Evolutionary conservation across 2,113 vertebrate species (phyloP).

Genomic region (Zapornia atra): DNA sequence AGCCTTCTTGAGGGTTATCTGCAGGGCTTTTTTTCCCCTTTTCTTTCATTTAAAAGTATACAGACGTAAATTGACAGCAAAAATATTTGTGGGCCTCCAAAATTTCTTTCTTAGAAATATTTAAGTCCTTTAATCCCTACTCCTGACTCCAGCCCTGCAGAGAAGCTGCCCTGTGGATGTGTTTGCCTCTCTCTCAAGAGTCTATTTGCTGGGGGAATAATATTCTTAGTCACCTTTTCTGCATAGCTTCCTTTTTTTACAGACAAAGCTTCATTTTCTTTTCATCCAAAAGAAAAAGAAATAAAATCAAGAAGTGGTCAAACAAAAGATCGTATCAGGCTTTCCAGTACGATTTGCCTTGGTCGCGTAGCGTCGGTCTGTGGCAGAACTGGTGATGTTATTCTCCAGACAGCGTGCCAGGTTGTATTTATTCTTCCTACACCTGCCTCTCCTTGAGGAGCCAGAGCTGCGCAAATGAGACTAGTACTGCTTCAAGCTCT

Average conservation of each 20-base stretch:
- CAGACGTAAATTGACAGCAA: neutral
- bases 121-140: neutral
- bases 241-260: neutral
- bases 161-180: neutral
- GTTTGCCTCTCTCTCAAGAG: neutral
- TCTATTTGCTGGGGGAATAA: neutral
- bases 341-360: neutral
- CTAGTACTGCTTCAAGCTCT: neutral
- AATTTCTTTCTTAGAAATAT: neutral
- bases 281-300: neutral
- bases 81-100: neutral
- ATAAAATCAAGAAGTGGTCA: neutral
- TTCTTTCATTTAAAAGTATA: neutral
- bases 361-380: accelerated
- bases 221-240: neutral
- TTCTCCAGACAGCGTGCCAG: neutral
- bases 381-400: neutral
- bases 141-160: accelerated
- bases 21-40: neutral
- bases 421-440: neutral
- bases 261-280: neutral
- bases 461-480: neutral
- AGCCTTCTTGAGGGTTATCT: neutral
- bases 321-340: neutral
- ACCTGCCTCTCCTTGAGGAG: constrained; percentile 12